These are phyloP conservation scores for Talpa occidentalis DNA, from an alignment of 2,113 vertebrate genomes.

Conservation along the genomic window DNA sequence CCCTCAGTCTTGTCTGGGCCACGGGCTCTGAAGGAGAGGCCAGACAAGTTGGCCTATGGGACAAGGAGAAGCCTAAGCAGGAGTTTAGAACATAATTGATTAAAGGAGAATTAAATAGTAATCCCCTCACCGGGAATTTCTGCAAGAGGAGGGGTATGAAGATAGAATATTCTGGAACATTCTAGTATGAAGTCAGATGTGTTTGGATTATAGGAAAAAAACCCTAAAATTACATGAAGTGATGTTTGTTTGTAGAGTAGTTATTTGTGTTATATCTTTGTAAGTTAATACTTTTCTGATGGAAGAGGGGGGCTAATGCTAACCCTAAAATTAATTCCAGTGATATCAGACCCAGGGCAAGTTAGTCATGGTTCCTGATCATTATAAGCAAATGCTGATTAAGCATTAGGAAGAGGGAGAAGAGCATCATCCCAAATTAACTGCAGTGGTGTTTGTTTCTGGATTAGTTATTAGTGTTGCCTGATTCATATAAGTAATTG, in stretches of 20 bases:
- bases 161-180: conserved; percentile 1
- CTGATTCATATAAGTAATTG: neutral
- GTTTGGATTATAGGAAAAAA: neutral
- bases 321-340: neutral
- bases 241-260: neutral
- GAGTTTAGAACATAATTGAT: neutral
- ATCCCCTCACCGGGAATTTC: neutral
- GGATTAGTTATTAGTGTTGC: neutral
- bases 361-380: neutral
- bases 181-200: neutral
- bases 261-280: conserved; percentile 22
- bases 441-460: neutral
- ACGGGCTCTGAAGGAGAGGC: neutral
- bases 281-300: conserved; percentile 27
- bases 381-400: neutral
- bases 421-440: neutral
- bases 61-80: neutral
- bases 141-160: neutral
- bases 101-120: neutral
- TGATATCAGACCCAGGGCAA: neutral
- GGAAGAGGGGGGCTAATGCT: neutral
- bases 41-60: neutral
- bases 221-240: neutral
- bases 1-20: neutral
- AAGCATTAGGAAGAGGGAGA: neutral